These are phyloP conservation scores for Linepithema humile DNA, from an alignment of 1,140 invertebrate species.

Conservation along the genomic window DNA sequence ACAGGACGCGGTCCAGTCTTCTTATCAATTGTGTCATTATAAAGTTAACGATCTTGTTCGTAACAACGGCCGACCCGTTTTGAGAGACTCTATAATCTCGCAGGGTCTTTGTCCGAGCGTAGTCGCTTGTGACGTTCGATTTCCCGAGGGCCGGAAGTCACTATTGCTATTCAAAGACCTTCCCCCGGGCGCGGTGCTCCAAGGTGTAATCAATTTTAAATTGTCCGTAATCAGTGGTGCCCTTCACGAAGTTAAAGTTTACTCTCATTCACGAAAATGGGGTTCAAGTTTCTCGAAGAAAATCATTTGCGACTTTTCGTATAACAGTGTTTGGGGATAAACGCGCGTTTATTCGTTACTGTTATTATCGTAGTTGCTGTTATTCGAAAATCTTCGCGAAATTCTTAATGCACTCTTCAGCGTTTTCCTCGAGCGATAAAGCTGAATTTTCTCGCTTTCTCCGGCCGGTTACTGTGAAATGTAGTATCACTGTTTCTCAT, in stretches of 20 bases:
- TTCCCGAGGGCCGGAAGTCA: conserved; percentile 66
- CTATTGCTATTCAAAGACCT: conserved; percentile 57
- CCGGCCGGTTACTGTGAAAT: not conserved
- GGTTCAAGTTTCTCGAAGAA: conserved; percentile 11
- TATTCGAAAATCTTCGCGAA: conserved; percentile 2
- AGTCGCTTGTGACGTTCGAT: conserved; percentile 67
- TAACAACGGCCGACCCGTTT: conserved; percentile 64
- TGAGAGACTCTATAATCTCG: conserved; percentile 68
- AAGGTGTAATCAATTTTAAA: conserved; percentile 67
- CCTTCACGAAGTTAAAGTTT: conserved; percentile 27
- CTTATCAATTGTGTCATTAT: conserved; percentile 76
- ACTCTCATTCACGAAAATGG: not conserved
- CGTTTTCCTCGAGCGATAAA: not conserved
- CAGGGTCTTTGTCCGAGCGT: conserved; percentile 63
- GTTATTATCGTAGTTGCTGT: not conserved
- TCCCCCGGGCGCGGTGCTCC: conserved; percentile 27
- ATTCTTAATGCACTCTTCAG: not conserved
- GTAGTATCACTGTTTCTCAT: not conserved
- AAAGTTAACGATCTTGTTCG: conserved; percentile 74
- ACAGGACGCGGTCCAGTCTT: conserved; percentile 59
- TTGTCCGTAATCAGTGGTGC: conserved; percentile 37
- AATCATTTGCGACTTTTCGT: not conserved
- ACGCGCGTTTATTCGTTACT: conserved; percentile 29
- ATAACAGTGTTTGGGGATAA: conserved; percentile 15
- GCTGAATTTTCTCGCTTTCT: not conserved